Evolutionary conservation across 2,113 vertebrate species (phyloP).

Genomic region (Sinocyclocheilus grahami): DNA sequence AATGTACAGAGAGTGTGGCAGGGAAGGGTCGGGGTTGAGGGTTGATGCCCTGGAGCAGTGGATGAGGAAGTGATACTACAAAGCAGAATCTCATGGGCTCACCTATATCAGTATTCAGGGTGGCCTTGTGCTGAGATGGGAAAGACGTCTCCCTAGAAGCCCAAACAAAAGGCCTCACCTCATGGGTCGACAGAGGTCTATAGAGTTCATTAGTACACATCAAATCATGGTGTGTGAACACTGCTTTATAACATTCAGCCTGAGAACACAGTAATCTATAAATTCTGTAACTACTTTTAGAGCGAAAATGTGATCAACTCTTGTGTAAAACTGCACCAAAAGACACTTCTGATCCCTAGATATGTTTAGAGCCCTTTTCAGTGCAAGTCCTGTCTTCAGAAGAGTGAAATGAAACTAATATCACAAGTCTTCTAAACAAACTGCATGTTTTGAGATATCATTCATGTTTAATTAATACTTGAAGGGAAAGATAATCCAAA

Average conservation of each 20-base stretch:
- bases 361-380: neutral
- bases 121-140: neutral
- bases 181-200: slow-evolving; percentile 14
- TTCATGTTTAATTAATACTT: neutral
- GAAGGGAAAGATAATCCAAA: neutral
- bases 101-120: slow-evolving; percentile 39
- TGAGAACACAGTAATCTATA: neutral
- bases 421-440: neutral
- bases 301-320: neutral
- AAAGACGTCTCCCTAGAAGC: neutral
- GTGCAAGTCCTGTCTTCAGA: neutral
- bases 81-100: slow-evolving; percentile 25
- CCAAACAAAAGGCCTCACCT: slow-evolving; percentile 5
- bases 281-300: neutral
- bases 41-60: slow-evolving; percentile 27
- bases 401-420: neutral
- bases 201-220: neutral
- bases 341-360: neutral
- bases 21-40: neutral
- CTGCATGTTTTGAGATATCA: neutral
- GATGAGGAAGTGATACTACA: slow-evolving; percentile 37
- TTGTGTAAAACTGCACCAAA: neutral
- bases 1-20: neutral
- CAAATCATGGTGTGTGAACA: neutral
- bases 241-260: neutral